phyloP scores from a whole-genome alignment of 2,888 invertebrate species.

The Latrodectus elegans region DNA sequence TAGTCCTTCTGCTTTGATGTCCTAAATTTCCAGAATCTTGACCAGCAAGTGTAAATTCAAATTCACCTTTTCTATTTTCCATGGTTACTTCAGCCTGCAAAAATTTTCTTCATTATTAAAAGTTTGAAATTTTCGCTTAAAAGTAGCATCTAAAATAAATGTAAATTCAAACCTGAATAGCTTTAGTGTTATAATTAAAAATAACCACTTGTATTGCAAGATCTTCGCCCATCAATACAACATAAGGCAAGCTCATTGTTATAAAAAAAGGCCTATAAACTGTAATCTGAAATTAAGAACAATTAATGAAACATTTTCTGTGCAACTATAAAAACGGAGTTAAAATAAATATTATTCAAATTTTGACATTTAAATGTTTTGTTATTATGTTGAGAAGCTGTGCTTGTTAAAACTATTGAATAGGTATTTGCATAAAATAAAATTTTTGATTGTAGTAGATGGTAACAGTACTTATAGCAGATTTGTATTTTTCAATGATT shows the following conservation, averaged over 20 bases:
- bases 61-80: slow-evolving; percentile 71
- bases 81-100: slow-evolving; percentile 73
- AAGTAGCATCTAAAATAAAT: not conserved
- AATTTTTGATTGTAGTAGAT: no score
- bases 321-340: no score
- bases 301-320: no score
- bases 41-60: slow-evolving; percentile 71
- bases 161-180: slow-evolving; percentile 76
- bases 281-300: slow-evolving; percentile 78
- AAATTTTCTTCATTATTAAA: not conserved
- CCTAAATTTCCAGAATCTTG: slow-evolving; percentile 47
- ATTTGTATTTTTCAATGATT: no score
- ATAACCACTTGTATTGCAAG: slow-evolving; percentile 90
- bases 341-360: no score
- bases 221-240: slow-evolving; percentile 91
- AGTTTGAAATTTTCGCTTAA: not conserved
- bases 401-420: no score
- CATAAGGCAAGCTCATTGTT: slow-evolving; percentile 89
- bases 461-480: no score
- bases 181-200: slow-evolving; percentile 89
- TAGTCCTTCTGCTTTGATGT: slow-evolving; percentile 36
- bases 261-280: slow-evolving; percentile 91
- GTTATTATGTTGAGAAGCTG: no score
- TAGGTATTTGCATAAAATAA: no score
- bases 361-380: no score